Conservation (phyloP, 1,140 invertebrate species). For the Adoxophyes honmai region DNA sequence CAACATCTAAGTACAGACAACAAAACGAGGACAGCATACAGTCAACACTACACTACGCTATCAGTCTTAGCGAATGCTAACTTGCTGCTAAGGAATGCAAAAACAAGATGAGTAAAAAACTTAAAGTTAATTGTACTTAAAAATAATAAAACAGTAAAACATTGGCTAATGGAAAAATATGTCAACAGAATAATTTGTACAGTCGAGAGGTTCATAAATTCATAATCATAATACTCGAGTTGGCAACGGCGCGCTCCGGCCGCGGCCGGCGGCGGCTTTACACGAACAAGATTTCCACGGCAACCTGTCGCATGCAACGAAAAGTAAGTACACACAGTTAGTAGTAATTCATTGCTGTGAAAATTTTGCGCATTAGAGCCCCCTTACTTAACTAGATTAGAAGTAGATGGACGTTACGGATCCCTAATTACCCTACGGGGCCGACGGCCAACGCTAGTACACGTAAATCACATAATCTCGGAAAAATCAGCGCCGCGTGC, state of each 20-base stretch:
- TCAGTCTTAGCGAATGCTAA: neutral
- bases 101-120: too few relatives aligned
- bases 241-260: neutral
- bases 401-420: conserved; percentile 3
- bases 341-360: too few relatives aligned
- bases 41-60: neutral
- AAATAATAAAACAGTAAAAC: conserved; percentile 11
- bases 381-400: neutral
- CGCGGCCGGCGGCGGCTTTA: neutral
- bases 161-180: neutral
- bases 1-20: neutral
- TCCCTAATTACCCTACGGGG: conserved; percentile 1
- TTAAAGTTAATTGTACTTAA: too few relatives aligned
- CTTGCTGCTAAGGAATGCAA: too few relatives aligned
- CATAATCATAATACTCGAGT: conserved; percentile 9
- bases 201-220: neutral
- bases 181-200: neutral
- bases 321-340: too few relatives aligned
- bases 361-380: too few relatives aligned
- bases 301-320: neutral
- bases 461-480: neutral
- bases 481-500: too few relatives aligned
- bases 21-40: neutral
- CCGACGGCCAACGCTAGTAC: conserved; percentile 5
- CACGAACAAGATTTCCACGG: neutral